These are phyloP conservation scores for Oryzias dopingdopingensis DNA, from an alignment of 2,797 vertebrate genomes.

Conservation along the genomic window DNA sequence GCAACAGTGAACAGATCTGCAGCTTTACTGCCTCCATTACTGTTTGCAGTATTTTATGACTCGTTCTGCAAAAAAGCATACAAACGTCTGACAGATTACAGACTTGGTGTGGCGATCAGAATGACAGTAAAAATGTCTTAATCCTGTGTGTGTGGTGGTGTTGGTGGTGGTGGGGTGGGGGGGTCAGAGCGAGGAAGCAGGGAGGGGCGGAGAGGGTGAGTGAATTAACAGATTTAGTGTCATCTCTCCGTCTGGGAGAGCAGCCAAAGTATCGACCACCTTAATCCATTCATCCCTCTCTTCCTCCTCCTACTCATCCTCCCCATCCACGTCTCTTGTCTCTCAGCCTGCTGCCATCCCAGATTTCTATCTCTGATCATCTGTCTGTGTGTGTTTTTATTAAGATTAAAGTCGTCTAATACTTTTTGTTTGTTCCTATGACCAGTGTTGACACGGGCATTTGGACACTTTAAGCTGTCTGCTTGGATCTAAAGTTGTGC, in stretches of 20 bases:
- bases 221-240: conserved; percentile 81
- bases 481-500: conserved; percentile 6
- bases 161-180: background rate
- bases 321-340: conserved; percentile 34
- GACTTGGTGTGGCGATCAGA: conserved; percentile 15
- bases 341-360: conserved; percentile 47
- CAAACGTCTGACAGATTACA: background rate
- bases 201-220: conserved; percentile 35
- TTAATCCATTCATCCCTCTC: conserved; percentile 77
- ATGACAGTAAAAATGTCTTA: conserved; percentile 33
- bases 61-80: background rate
- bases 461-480: conserved; percentile 16
- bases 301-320: conserved; percentile 56
- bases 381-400: conserved; percentile 19
- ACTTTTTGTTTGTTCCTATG: conserved; percentile 45
- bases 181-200: conserved; percentile 16
- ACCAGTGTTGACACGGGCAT: conserved; percentile 9
- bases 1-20: too few species aligned
- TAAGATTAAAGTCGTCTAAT: conserved; percentile 54
- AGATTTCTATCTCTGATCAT: conserved; percentile 41
- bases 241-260: conserved; percentile 77
- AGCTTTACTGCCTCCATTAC: too few species aligned
- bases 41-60: too few species aligned
- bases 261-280: conserved; percentile 75
- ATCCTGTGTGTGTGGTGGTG: conserved; percentile 23